phyloP scores from a whole-genome alignment of 2,888 invertebrate species.

The Ichneumon xanthorius region DNA sequence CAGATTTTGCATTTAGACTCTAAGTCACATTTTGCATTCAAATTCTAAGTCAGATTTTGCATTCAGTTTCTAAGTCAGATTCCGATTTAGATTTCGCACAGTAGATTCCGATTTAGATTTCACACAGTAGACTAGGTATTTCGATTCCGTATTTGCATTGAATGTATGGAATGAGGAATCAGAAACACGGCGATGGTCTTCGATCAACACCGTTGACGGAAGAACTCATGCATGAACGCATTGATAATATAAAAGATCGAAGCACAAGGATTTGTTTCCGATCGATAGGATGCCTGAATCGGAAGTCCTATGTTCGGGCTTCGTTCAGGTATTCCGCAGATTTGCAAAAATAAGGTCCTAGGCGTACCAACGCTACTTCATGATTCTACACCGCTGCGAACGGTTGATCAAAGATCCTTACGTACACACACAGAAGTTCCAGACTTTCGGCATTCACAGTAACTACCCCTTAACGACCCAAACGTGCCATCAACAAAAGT shows the following conservation, averaged over 20 bases:
- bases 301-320: no score
- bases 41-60: background rate
- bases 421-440: no score
- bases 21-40: no score
- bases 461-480: background rate
- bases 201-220: background rate
- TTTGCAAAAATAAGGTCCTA: no score
- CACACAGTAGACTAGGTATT: no score
- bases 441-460: background rate
- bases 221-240: background rate
- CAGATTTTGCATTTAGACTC: no score
- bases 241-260: no score
- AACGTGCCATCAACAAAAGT: background rate
- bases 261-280: no score
- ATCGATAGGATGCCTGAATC: no score
- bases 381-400: background rate
- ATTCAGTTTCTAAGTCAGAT: conserved; percentile 8
- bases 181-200: background rate
- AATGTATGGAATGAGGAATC: background rate
- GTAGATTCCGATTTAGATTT: conserved; percentile 2
- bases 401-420: background rate
- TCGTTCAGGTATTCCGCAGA: no score
- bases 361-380: no score
- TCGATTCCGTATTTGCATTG: no score
- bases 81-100: background rate